These are phyloP conservation scores for Hiodon alosoides DNA, from an alignment of 2,113 vertebrate genomes.

Conservation along the genomic window DNA sequence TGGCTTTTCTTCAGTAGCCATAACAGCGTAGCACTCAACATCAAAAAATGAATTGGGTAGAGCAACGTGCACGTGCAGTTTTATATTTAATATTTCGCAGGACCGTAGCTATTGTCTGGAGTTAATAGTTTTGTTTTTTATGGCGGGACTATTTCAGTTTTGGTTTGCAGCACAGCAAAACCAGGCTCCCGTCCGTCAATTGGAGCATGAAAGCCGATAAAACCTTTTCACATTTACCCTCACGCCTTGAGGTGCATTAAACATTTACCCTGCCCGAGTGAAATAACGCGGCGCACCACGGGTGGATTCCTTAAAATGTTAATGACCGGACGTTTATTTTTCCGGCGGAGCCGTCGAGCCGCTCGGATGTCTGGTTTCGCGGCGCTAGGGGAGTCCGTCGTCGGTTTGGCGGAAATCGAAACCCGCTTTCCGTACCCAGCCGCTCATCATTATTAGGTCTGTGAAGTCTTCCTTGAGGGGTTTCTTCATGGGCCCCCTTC, in stretches of 20 bases:
- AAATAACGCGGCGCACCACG: conserved; percentile 33
- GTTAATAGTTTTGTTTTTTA: conserved; percentile 32
- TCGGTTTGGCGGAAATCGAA: no score
- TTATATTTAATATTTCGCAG: background rate
- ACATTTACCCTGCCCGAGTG: conserved; percentile 21
- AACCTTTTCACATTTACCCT: conserved; percentile 29
- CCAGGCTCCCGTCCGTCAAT: conserved; percentile 37
- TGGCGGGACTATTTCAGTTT: conserved; percentile 36
- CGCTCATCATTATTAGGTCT: no score
- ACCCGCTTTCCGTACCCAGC: no score
- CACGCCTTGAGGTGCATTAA: conserved; percentile 31
- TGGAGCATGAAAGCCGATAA: conserved; percentile 34
- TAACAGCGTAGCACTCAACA: background rate
- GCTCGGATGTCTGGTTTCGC: no score
- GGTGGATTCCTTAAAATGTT: conserved; percentile 35
- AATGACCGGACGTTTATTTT: conserved; percentile 23
- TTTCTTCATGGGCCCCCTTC: no score
- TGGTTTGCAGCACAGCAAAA: conserved; percentile 27
- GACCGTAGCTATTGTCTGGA: conserved; percentile 23
- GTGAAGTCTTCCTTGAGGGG: no score
- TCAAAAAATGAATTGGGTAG: background rate
- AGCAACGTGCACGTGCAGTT: background rate
- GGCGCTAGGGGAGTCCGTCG: no score
- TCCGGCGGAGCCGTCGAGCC: no score
- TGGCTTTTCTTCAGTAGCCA: background rate